These are phyloP conservation scores for Phyllostomus discolor DNA, from an alignment of 2,113 vertebrate genomes.

Conservation along the genomic window DNA sequence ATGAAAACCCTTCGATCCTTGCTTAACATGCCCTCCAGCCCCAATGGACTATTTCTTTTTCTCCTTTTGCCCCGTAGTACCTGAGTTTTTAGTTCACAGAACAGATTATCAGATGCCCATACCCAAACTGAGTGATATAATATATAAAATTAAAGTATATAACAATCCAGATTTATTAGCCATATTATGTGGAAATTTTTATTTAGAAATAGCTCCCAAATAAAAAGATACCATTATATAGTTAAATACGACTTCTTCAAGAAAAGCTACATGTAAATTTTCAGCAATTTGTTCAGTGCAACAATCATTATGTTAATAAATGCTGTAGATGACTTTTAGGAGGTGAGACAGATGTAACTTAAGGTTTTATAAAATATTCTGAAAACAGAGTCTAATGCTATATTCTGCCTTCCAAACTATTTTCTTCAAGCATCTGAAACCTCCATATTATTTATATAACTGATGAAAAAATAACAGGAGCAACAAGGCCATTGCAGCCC, in stretches of 20 bases:
- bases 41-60: neutral
- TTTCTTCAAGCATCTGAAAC: neutral
- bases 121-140: neutral
- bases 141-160: neutral
- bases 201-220: neutral
- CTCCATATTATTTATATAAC: neutral
- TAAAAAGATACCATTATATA: neutral
- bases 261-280: neutral
- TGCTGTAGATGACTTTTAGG: neutral
- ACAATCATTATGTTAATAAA: neutral
- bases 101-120: neutral
- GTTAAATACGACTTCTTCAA: neutral
- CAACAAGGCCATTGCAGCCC: neutral
- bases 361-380: constrained; percentile 5
- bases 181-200: neutral
- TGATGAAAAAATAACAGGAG: neutral
- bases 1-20: neutral
- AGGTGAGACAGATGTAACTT: neutral
- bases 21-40: neutral
- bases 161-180: neutral
- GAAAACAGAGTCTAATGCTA: neutral
- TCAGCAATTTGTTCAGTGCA: neutral
- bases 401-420: neutral
- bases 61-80: neutral
- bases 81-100: neutral